Percentiles rank a stretch among this genome's conserved stretches.
Conservation (phyloP, 2,888 invertebrate species). For the Digitonthophagus gazella region DNA sequence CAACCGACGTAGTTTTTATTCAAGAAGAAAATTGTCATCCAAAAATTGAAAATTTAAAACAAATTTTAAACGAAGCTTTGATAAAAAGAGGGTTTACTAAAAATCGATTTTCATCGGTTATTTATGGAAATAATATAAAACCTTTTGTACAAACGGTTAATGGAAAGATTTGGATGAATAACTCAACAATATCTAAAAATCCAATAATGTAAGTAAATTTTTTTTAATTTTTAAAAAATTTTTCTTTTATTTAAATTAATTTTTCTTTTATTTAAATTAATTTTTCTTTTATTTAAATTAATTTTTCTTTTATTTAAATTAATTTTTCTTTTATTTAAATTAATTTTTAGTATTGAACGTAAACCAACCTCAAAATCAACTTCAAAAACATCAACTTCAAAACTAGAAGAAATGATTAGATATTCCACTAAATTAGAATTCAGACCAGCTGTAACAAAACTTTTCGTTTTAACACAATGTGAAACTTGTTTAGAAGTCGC, state of each 20-base stretch:
- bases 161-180: conserved; percentile 30
- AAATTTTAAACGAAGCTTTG: conserved; percentile 61
- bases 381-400: background rate
- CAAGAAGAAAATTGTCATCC: conserved; percentile 79
- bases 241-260: background rate
- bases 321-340: no score
- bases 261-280: no score
- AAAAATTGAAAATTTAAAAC: conserved; percentile 63
- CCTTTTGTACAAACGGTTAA: conserved; percentile 31
- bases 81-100: conserved; percentile 63
- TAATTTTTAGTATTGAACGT: no score
- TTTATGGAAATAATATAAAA: conserved; percentile 32
- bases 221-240: background rate
- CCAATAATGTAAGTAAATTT: background rate
- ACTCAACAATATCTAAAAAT: background rate
- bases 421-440: conserved; percentile 68
- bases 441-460: conserved; percentile 74
- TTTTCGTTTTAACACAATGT: conserved; percentile 73
- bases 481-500: conserved; percentile 28
- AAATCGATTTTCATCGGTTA: conserved; percentile 56
- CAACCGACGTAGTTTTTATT: conserved; percentile 80
- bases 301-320: no score
- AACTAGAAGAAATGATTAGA: conserved; percentile 61
- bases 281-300: no score
- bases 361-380: background rate